Percentiles rank a stretch among this genome's conserved stretches.
These are phyloP conservation scores for Mesorhabditis belari DNA, from an alignment of 2,888 invertebrate genomes.

Conservation along the genomic window DNA sequence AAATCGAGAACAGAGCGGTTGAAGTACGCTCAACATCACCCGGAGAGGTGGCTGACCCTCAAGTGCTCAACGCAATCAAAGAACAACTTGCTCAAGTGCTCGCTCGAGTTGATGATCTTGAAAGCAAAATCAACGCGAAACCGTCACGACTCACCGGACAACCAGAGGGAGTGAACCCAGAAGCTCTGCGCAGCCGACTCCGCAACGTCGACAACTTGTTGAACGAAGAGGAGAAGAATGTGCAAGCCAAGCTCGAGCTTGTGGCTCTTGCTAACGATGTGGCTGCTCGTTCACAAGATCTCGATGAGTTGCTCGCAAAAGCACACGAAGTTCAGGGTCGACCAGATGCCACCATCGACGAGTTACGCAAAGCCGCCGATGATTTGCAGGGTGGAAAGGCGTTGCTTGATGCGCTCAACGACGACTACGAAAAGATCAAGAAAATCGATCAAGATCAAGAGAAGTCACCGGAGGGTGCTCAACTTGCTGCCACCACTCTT, in stretches of 20 bases:
- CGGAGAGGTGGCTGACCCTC: background rate
- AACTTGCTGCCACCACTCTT: background rate
- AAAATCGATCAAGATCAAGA: background rate
- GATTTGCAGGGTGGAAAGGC: background rate
- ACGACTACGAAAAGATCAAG: background rate
- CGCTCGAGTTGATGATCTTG: constrained; percentile 8
- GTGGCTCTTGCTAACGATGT: constrained; percentile 12
- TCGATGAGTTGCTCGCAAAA: constrained; percentile 14
- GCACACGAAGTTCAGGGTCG: constrained; percentile 12
- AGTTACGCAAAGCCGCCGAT: constrained; percentile 1
- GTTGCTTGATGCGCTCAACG: background rate
- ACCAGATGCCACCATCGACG: constrained; percentile 11
- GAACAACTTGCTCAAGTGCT: constrained; percentile 9
- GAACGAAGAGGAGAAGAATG: constrained; percentile 12
- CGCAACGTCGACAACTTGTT: constrained; percentile 6
- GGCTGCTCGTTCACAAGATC: constrained; percentile 6
- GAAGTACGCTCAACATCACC: background rate
- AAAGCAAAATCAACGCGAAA: background rate
- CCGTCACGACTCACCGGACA: background rate
- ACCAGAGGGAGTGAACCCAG: constrained; percentile 15
- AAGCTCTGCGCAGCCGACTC: constrained; percentile 9
- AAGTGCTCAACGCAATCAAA: constrained; percentile 14
- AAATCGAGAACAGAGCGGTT: background rate
- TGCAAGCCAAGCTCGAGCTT: constrained; percentile 4
- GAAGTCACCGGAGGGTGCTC: background rate